These are phyloP conservation scores for Helogale parvula DNA, from an alignment of 2,113 vertebrate species.

Conservation along the genomic window DNA sequence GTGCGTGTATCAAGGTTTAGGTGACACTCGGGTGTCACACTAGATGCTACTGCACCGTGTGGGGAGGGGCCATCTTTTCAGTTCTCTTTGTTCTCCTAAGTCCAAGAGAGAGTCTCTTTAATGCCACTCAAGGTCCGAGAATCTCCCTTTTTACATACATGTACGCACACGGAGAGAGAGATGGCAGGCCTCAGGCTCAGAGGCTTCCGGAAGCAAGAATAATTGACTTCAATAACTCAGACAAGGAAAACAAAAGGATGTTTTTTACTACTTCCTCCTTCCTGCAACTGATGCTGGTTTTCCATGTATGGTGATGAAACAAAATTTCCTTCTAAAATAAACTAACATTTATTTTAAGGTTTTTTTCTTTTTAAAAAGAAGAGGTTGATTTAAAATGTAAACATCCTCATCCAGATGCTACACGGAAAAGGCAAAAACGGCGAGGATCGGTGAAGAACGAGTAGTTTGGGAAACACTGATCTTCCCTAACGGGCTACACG, in stretches of 20 bases:
- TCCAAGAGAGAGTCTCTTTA: neutral
- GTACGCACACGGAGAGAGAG: neutral
- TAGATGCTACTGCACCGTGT: fast-evolving
- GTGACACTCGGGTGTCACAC: neutral
- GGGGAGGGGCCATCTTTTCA: neutral
- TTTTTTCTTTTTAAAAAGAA: neutral
- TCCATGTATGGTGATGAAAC: neutral
- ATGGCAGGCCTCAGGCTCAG: neutral
- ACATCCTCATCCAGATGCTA: neutral
- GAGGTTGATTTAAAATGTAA: neutral
- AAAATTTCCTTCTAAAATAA: constrained; percentile 38
- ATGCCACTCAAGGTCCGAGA: neutral
- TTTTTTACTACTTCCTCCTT: constrained; percentile 40
- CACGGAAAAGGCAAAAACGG: neutral
- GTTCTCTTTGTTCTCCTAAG: neutral
- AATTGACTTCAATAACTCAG: neutral
- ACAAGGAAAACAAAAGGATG: neutral
- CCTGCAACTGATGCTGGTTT: neutral
- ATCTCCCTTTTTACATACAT: neutral
- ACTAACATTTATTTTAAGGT: neutral
- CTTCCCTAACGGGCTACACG: neutral
- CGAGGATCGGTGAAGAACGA: neutral
- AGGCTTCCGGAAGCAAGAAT: neutral
- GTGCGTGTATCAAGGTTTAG: neutral
- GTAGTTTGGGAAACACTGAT: neutral